Percentiles rank a stretch among this genome's conserved stretches.
These are phyloP conservation scores for Gallinago stenura DNA, from an alignment of 2,797 vertebrate species.

Conservation along the genomic window DNA sequence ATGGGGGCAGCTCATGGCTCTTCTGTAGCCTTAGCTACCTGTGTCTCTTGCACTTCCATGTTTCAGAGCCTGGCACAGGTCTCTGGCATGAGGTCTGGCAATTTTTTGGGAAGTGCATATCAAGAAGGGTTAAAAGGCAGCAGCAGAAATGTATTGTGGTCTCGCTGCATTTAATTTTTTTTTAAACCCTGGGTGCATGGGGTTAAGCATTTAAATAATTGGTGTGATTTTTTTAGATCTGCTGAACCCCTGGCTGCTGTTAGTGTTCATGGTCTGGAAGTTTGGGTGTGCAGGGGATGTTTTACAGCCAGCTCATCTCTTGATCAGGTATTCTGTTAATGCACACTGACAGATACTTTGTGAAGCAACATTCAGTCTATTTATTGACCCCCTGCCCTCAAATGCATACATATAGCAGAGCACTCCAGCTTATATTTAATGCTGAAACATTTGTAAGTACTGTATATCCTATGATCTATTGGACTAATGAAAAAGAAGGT, in stretches of 20 bases:
- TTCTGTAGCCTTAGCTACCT: not conserved
- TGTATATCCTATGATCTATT: conserved; percentile 80
- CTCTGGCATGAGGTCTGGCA: not conserved
- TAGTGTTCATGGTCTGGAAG: not conserved
- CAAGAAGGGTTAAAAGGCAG: not conserved
- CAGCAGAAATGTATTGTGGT: not conserved
- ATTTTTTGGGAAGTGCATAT: not conserved
- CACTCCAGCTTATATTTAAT: conserved; percentile 65
- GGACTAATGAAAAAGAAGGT: conserved; percentile 79
- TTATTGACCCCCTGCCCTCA: conserved; percentile 72
- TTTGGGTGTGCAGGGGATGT: not conserved
- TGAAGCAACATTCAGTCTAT: conserved; percentile 54
- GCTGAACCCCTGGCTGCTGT: not conserved
- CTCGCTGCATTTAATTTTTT: not conserved
- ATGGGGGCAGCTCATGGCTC: not conserved
- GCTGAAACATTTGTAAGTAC: conserved; percentile 71
- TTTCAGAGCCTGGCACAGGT: not conserved
- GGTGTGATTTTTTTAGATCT: not conserved
- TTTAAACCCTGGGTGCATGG: accelerated
- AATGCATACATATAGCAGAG: conserved; percentile 44
- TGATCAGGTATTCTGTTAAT: conserved; percentile 66
- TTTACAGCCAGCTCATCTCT: conserved; percentile 53
- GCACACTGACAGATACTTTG: conserved; percentile 62
- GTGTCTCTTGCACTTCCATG: not conserved
- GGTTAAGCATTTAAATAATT: not conserved